Conservation (phyloP, 1,140 invertebrate genomes). For the Acromyrmex echinatior region DNA sequence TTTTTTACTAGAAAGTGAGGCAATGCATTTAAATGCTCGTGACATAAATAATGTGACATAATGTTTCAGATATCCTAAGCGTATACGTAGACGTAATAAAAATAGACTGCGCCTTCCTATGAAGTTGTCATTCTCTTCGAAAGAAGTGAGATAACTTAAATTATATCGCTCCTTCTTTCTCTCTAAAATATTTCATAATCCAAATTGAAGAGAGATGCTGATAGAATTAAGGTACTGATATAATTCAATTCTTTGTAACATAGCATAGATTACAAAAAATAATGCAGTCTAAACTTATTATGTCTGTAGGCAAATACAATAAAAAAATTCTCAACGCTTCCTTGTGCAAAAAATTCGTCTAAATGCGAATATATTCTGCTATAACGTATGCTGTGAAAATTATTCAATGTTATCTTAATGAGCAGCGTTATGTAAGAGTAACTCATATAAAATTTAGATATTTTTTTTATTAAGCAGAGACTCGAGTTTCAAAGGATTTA, state of each 20-base stretch:
- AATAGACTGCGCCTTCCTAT: too few species aligned
- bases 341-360: background rate
- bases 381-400: background rate
- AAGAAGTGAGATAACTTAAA: too few species aligned
- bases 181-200: too few species aligned
- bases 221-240: too few species aligned
- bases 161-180: too few species aligned
- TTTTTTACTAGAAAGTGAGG: background rate
- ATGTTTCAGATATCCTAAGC: background rate
- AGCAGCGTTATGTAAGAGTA: background rate
- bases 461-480: background rate
- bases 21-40: background rate
- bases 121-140: too few species aligned
- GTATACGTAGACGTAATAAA: too few species aligned
- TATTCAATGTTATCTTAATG: background rate
- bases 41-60: background rate
- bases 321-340: background rate
- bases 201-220: too few species aligned
- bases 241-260: too few species aligned
- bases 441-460: conserved; percentile 1
- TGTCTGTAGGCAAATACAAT: background rate
- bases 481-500: background rate
- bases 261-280: too few species aligned
- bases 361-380: background rate
- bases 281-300: too few species aligned